Percentiles rank a stretch among this genome's conserved stretches.
Evolutionary conservation across 2,888 invertebrate genomes (phyloP).

Genomic region (Stomorhina lunata): DNA sequence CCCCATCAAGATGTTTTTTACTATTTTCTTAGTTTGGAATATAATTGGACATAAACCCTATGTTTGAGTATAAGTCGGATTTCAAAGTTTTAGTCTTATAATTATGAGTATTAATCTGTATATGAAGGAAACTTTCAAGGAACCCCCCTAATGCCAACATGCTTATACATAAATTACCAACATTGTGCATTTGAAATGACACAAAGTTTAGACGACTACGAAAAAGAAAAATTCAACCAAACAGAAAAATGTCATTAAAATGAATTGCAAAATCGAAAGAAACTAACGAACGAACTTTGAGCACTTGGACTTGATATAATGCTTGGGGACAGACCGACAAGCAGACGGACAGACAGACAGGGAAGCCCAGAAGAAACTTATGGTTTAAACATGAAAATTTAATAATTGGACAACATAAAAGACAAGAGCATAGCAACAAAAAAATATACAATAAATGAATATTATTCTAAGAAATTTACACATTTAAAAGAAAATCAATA

Average conservation of each 20-base stretch:
- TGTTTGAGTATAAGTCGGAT: too few species aligned
- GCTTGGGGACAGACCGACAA: too few species aligned
- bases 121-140: background rate
- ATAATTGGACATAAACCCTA: too few species aligned
- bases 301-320: slow-evolving; percentile 31
- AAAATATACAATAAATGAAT: background rate
- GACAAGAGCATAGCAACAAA: background rate
- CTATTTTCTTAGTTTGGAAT: too few species aligned
- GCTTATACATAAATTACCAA: slow-evolving; percentile 2
- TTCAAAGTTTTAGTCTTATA: too few species aligned
- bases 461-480: background rate
- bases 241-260: slow-evolving; percentile 3
- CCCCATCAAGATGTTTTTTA: too few species aligned
- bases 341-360: too few species aligned
- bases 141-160: background rate
- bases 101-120: too few species aligned
- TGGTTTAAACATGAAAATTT: slow-evolving; percentile 42
- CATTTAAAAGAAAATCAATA: slow-evolving; percentile 17
- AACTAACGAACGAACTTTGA: slow-evolving; percentile 12
- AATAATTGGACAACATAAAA: slow-evolving; percentile 40
- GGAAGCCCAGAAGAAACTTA: slow-evolving; percentile 19
- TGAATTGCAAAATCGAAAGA: background rate
- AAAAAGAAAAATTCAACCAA: background rate
- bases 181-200: slow-evolving; percentile 34
- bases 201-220: too few species aligned